A percentile compares a stretch with the other conserved stretches of the same genome.
phyloP scores from a whole-genome alignment of 2,888 invertebrate genomes.

The Yponomeuta evonymella region DNA sequence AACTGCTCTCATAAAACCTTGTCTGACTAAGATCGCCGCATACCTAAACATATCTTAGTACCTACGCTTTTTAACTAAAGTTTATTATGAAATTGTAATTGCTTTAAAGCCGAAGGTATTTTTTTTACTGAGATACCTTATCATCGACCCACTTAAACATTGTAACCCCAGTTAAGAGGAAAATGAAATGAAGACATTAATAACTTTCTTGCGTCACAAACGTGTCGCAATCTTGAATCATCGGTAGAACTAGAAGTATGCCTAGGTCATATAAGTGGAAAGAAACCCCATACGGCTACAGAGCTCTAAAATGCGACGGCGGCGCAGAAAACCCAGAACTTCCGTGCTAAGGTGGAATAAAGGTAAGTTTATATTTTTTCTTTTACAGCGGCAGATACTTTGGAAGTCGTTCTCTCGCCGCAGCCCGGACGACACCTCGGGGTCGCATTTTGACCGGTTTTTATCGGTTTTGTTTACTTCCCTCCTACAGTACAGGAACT shows the following conservation, averaged over 20 bases:
- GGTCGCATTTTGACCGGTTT: slow-evolving; percentile 43
- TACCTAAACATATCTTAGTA: not conserved
- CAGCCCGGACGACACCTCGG: slow-evolving; percentile 43
- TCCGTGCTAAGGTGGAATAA: slow-evolving; percentile 25
- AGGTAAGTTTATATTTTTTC: slow-evolving; percentile 32
- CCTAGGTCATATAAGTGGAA: too few species aligned
- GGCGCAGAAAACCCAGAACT: not conserved
- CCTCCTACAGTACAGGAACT: slow-evolving; percentile 15
- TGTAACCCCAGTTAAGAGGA: too few species aligned
- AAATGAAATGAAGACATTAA: too few species aligned
- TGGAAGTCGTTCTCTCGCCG: slow-evolving; percentile 35
- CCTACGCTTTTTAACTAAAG: not conserved
- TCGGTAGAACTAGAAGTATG: too few species aligned
- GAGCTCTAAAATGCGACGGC: not conserved
- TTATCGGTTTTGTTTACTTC: slow-evolving; percentile 38
- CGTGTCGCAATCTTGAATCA: too few species aligned
- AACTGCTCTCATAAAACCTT: not conserved
- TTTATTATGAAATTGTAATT: not conserved
- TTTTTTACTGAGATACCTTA: too few species aligned
- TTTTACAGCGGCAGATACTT: slow-evolving; percentile 16
- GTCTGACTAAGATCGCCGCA: not conserved
- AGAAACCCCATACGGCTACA: too few species aligned
- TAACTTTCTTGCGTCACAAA: too few species aligned
- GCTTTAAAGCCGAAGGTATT: not conserved
- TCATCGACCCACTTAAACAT: too few species aligned